phyloP scores from a whole-genome alignment of 2,113 vertebrate species.

The Myrmecophaga tridactyla region DNA sequence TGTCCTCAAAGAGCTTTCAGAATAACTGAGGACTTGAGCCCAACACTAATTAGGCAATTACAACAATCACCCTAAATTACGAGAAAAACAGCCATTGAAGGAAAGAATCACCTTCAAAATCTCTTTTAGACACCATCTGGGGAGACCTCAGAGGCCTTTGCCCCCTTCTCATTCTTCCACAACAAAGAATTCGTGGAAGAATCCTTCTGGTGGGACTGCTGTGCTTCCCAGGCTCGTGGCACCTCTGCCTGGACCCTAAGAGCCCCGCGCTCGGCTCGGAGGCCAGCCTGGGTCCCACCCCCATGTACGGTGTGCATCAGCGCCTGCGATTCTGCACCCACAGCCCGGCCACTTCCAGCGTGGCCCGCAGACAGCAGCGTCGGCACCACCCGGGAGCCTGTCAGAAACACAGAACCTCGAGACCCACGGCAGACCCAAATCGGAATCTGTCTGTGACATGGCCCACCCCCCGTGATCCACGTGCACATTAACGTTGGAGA shows the following conservation, averaged over 20 bases:
- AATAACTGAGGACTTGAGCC: neutral
- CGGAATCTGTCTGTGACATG: neutral
- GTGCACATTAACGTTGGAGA: neutral
- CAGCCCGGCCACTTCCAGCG: neutral
- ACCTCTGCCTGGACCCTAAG: neutral
- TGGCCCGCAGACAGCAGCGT: neutral
- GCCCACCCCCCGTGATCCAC: neutral
- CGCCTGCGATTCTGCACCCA: fast-evolving
- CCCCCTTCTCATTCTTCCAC: neutral
- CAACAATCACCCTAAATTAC: neutral
- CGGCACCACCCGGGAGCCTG: neutral
- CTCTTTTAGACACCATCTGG: neutral
- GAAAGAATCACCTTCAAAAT: neutral
- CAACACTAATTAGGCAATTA: neutral
- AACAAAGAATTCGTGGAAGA: neutral
- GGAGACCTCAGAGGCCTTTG: neutral
- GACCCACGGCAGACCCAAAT: neutral
- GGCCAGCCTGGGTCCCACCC: neutral
- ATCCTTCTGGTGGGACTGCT: neutral
- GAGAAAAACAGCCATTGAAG: neutral
- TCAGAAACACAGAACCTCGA: neutral
- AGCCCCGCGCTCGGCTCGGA: neutral
- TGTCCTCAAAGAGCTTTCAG: neutral
- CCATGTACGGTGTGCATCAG: fast-evolving
- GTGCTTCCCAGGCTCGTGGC: neutral